Evolutionary conservation across 1,140 invertebrate species (phyloP).

Genomic region (Eulimnadia texana): DNA sequence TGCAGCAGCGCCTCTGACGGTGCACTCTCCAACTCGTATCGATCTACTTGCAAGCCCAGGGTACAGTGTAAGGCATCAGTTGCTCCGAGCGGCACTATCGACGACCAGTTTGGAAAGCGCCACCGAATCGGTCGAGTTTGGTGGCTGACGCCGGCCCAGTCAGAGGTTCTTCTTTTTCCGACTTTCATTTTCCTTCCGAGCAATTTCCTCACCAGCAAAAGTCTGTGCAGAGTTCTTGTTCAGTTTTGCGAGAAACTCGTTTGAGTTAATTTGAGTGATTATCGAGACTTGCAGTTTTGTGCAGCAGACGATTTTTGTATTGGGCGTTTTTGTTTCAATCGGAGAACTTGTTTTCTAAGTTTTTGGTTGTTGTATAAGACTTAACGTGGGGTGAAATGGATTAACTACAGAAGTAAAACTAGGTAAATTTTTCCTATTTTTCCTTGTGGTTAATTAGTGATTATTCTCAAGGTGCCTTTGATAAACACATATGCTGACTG

Average conservation of each 20-base stretch:
- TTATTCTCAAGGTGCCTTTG: neutral
- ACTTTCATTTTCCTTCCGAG: neutral
- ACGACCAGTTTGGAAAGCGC: neutral
- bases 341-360: too few species aligned
- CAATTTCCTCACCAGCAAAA: too few species aligned
- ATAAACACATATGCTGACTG: neutral
- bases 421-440: neutral
- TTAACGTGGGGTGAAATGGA: too few species aligned
- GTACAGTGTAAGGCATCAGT: neutral
- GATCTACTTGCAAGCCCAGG: neutral
- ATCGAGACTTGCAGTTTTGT: too few species aligned
- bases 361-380: too few species aligned
- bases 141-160: neutral
- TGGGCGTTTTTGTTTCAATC: too few species aligned
- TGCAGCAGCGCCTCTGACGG: neutral
- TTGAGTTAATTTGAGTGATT: too few species aligned
- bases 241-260: too few species aligned
- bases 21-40: neutral
- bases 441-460: neutral
- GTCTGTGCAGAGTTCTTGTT: too few species aligned
- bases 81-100: neutral
- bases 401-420: neutral
- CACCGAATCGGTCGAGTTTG: neutral
- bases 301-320: too few species aligned
- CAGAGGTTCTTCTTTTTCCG: neutral